Conservation (phyloP, 2,888 invertebrate species). For the Amphipoea lucens region DNA sequence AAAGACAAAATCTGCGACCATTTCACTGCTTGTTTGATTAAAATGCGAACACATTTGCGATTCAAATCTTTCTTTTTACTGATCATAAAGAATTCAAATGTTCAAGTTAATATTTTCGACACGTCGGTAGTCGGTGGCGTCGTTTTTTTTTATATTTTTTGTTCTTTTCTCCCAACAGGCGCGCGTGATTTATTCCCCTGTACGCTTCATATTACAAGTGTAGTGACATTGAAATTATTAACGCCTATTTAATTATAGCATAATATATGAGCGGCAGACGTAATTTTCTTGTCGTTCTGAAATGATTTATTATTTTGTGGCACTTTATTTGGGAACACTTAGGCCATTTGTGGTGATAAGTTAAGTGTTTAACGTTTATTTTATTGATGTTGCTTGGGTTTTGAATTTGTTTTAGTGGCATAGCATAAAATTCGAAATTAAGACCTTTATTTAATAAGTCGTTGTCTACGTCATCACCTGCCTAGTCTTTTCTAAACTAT, state of each 20-base stretch:
- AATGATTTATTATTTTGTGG: slow-evolving; percentile 47
- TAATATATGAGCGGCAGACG: slow-evolving; percentile 40
- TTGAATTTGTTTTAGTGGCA: background rate
- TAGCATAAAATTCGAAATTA: background rate
- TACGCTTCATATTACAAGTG: slow-evolving; percentile 71
- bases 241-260: slow-evolving; percentile 63
- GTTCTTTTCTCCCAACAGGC: slow-evolving; percentile 69
- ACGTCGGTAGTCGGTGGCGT: slow-evolving; percentile 77
- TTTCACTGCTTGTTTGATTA: slow-evolving; percentile 82
- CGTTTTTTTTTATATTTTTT: slow-evolving; percentile 66
- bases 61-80: slow-evolving; percentile 89
- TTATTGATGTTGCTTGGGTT: background rate
- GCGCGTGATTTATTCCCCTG: slow-evolving; percentile 76
- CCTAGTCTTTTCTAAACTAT: background rate
- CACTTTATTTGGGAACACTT: slow-evolving; percentile 39
- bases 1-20: slow-evolving; percentile 65
- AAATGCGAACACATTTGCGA: slow-evolving; percentile 88
- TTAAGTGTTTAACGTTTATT: slow-evolving; percentile 27
- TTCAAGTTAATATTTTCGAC: slow-evolving; percentile 87
- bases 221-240: slow-evolving; percentile 68
- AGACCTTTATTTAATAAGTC: background rate
- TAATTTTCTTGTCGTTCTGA: slow-evolving; percentile 51
- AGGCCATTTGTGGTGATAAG: slow-evolving; percentile 20
- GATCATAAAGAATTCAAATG: slow-evolving; percentile 90
- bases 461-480: background rate